These are phyloP conservation scores for Poeciliopsis turrubarensis DNA, from an alignment of 2,113 vertebrate species.

Conservation along the genomic window DNA sequence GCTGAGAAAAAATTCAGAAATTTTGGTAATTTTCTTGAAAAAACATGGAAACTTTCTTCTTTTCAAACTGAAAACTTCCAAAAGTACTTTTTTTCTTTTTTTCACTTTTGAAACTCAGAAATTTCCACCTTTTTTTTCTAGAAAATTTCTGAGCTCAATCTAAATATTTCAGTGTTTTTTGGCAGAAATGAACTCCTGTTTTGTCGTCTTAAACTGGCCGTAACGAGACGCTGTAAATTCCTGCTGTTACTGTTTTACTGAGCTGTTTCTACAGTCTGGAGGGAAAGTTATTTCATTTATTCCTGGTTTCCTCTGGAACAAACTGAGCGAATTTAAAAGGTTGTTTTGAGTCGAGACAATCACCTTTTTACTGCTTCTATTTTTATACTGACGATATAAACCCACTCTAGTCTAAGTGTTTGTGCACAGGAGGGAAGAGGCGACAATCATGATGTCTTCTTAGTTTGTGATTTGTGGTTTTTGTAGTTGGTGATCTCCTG, in stretches of 20 bases:
- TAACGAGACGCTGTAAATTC: too few relatives aligned
- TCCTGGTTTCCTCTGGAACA: background rate
- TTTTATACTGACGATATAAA: constrained; percentile 28
- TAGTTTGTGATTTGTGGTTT: constrained; percentile 26
- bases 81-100: too few relatives aligned
- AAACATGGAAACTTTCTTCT: too few relatives aligned
- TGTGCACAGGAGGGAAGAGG: constrained; percentile 32
- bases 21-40: too few relatives aligned
- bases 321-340: background rate
- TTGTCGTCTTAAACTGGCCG: too few relatives aligned
- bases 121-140: too few relatives aligned
- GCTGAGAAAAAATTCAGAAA: too few relatives aligned
- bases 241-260: background rate
- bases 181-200: too few relatives aligned
- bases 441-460: constrained; percentile 54
- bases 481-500: constrained; percentile 25
- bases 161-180: too few relatives aligned
- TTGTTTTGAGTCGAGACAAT: constrained; percentile 46
- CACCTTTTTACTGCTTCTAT: constrained; percentile 29
- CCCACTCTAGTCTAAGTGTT: constrained; percentile 23
- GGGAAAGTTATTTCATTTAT: background rate
- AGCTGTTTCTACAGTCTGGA: background rate
- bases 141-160: too few relatives aligned
- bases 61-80: too few relatives aligned
- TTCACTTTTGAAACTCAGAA: too few relatives aligned